These are phyloP conservation scores for Apis florea DNA, from an alignment of 1,140 invertebrate genomes.

Conservation along the genomic window DNA sequence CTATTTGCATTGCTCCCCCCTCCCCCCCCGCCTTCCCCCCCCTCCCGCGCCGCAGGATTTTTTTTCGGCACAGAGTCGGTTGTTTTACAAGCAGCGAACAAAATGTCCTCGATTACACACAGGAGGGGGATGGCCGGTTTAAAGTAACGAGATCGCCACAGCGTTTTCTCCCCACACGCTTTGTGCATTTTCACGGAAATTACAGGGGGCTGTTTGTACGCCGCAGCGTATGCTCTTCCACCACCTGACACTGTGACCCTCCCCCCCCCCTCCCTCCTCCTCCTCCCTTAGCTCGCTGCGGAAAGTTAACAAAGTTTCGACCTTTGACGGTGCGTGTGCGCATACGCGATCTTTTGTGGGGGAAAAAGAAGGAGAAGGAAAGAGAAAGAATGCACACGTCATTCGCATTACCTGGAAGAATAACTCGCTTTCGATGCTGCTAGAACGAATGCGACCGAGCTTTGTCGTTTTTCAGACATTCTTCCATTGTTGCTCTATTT, in stretches of 20 bases:
- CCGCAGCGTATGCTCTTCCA: slow-evolving; percentile 23
- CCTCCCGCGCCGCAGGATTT: background rate
- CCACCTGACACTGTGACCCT: slow-evolving; percentile 6
- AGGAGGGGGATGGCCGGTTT: slow-evolving; percentile 31
- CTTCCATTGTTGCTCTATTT: background rate
- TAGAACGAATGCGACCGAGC: no score
- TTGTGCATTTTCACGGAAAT: slow-evolving; percentile 67
- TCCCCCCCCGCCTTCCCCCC: background rate
- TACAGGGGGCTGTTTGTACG: slow-evolving; percentile 58
- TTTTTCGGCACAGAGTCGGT: slow-evolving; percentile 44
- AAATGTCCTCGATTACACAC: slow-evolving; percentile 57
- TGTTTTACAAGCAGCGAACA: slow-evolving; percentile 53
- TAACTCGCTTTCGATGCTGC: slow-evolving; percentile 1
- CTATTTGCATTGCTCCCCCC: slow-evolving; percentile 26
- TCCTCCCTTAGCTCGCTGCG: background rate
- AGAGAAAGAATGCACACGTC: background rate
- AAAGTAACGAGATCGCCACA: slow-evolving; percentile 61
- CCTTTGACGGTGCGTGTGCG: slow-evolving; percentile 13
- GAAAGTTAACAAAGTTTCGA: slow-evolving; percentile 32
- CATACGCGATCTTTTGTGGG: background rate
- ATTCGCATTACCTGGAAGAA: background rate
- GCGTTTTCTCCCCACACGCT: slow-evolving; percentile 50
- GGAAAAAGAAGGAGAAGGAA: background rate
- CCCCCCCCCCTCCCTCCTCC: no score
- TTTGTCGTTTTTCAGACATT: background rate